phyloP scores from a whole-genome alignment of 2,888 invertebrate genomes.

The Maniola hyperantus region DNA sequence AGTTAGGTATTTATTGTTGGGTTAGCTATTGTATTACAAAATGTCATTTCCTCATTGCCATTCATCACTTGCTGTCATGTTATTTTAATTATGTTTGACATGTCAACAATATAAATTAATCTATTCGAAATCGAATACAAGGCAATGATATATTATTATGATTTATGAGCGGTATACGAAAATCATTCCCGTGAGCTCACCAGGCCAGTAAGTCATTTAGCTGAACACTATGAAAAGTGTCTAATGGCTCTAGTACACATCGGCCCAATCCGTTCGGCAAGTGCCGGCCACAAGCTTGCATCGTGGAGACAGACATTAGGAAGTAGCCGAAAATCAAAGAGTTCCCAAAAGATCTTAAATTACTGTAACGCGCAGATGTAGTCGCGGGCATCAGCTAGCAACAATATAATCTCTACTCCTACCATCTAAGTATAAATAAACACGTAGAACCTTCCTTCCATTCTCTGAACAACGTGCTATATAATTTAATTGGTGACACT shows the following conservation, averaged over 20 bases:
- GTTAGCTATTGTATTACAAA: constrained; percentile 7
- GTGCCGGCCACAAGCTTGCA: too few relatives aligned
- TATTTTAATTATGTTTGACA: constrained; percentile 11
- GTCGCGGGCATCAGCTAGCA: too few relatives aligned
- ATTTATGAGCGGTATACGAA: neutral
- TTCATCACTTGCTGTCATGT: constrained; percentile 17
- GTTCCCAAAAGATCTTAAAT: too few relatives aligned
- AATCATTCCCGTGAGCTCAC: too few relatives aligned
- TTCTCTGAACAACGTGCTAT: constrained; percentile 15
- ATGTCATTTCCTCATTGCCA: constrained; percentile 6
- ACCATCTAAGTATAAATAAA: constrained; percentile 3
- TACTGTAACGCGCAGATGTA: too few relatives aligned
- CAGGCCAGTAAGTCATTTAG: too few relatives aligned
- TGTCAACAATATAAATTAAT: constrained; percentile 10
- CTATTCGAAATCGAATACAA: neutral
- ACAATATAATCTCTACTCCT: neutral
- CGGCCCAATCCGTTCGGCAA: too few relatives aligned
- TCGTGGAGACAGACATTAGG: too few relatives aligned
- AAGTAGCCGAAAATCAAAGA: too few relatives aligned
- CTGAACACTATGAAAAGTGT: too few relatives aligned
- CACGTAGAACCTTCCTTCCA: constrained; percentile 7
- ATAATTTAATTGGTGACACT: constrained; percentile 42
- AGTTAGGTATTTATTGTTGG: constrained; percentile 4
- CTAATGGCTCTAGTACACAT: too few relatives aligned
- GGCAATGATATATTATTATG: neutral